A percentile compares a stretch with the other conserved stretches of the same genome.
phyloP scores from a whole-genome alignment of 2,113 vertebrate species.

The Hippocampus barbouri region DNA sequence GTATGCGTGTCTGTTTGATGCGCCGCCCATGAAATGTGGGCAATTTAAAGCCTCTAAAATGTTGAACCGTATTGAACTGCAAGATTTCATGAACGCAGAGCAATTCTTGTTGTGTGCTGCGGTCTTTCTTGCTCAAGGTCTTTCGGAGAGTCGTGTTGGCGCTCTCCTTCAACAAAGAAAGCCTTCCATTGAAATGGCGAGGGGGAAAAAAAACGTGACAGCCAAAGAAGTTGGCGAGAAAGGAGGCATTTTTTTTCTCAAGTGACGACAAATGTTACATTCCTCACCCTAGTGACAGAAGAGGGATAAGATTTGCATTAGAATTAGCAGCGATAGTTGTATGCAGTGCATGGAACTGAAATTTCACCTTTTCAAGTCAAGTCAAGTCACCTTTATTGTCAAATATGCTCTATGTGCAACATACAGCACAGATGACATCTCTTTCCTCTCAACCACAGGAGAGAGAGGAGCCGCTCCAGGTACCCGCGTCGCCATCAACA shows the following conservation, averaged over 20 bases:
- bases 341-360: not conserved
- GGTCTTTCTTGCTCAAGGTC: slow-evolving; percentile 56
- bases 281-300: slow-evolving; percentile 27
- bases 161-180: slow-evolving; percentile 18
- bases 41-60: slow-evolving; percentile 12
- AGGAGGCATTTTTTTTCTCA: slow-evolving; percentile 16
- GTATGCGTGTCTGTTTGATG: not conserved
- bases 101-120: slow-evolving; percentile 17
- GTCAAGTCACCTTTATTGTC: too few species aligned
- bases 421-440: too few species aligned
- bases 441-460: not conserved
- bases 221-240: slow-evolving; percentile 6
- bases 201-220: slow-evolving; percentile 14
- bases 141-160: slow-evolving; percentile 25
- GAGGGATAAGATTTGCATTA: slow-evolving; percentile 1
- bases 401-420: too few species aligned
- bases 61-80: slow-evolving; percentile 8
- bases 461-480: too few species aligned
- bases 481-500: too few species aligned
- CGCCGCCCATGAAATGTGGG: slow-evolving; percentile 1
- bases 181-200: slow-evolving; percentile 34
- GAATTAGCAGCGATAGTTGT: not conserved
- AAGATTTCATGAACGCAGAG: slow-evolving; percentile 15
- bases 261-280: slow-evolving; percentile 45
- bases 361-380: not conserved